Conservation (phyloP, 1,140 invertebrate species). For the Drosophila fuyamai region DNA sequence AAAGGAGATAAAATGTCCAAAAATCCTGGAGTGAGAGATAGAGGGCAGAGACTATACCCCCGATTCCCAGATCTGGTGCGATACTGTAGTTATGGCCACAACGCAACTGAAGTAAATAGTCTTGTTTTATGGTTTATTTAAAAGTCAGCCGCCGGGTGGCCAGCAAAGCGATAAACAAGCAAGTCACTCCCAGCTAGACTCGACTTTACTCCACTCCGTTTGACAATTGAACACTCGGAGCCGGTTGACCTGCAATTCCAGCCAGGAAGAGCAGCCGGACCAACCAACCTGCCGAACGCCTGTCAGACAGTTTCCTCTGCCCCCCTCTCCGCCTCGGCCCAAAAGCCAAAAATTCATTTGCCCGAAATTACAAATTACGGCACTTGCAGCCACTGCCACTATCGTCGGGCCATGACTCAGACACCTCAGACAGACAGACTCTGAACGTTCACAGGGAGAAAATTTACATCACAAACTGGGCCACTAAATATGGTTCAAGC, state of each 20-base stretch:
- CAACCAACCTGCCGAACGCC: conserved; percentile 57
- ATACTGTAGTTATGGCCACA: conserved; percentile 67
- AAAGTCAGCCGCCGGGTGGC: conserved; percentile 52
- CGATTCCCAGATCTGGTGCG: background rate
- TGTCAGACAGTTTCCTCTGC: conserved; percentile 31
- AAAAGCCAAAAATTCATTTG: conserved; percentile 81
- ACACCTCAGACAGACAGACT: conserved; percentile 1
- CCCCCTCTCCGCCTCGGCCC: conserved; percentile 1
- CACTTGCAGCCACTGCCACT: conserved; percentile 65
- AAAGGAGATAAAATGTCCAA: conserved; percentile 75
- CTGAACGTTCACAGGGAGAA: conserved; percentile 14
- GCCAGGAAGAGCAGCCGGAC: conserved; percentile 18
- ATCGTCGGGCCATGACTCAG: conserved; percentile 25
- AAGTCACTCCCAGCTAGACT: conserved; percentile 34
- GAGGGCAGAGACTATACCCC: conserved; percentile 11
- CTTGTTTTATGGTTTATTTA: conserved; percentile 84
- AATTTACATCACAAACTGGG: background rate
- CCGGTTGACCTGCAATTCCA: conserved; percentile 50
- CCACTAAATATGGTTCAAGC: background rate
- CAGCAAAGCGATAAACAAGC: conserved; percentile 57
- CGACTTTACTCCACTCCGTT: conserved; percentile 17
- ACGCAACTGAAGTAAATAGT: conserved; percentile 81
- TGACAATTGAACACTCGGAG: conserved; percentile 70
- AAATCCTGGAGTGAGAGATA: conserved; percentile 22
- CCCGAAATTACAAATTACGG: conserved; percentile 82